phyloP scores from a whole-genome alignment of 2,113 vertebrate genomes.

The Pollimyrus isidori region DNA sequence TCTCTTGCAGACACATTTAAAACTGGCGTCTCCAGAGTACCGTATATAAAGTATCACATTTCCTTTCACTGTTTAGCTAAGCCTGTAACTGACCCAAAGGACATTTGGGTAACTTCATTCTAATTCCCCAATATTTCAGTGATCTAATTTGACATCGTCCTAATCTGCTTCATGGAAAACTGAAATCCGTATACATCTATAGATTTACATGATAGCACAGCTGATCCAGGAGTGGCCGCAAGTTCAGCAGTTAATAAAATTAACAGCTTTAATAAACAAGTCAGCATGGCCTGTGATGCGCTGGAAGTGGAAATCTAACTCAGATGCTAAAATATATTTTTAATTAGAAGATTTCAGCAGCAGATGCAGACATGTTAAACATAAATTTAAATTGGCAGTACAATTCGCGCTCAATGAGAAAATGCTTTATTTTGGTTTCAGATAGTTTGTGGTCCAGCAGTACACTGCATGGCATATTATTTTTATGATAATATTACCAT shows the following conservation, averaged over 20 bases:
- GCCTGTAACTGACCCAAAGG: neutral
- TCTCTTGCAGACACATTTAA: neutral
- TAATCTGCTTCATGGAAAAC: neutral
- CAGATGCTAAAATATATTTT: neutral
- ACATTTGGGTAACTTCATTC: neutral
- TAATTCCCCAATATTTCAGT: neutral
- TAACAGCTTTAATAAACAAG: neutral
- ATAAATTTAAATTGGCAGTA: neutral
- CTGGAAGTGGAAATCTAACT: neutral
- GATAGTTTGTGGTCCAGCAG: neutral
- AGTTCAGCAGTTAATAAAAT: neutral
- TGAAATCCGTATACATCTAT: neutral
- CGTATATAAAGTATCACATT: neutral
- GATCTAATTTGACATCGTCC: neutral
- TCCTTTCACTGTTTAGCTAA: neutral
- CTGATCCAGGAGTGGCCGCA: neutral
- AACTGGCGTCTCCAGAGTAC: neutral
- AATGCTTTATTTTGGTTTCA: neutral
- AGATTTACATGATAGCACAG: neutral
- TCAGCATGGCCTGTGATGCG: neutral
- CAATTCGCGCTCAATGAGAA: neutral
- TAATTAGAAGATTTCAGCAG: neutral
- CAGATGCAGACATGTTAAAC: neutral
- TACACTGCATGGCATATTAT: neutral
- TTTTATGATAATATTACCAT: constrained; percentile 2